These are phyloP conservation scores for Catocala nupta DNA, from an alignment of 2,888 invertebrate genomes.

Conservation along the genomic window DNA sequence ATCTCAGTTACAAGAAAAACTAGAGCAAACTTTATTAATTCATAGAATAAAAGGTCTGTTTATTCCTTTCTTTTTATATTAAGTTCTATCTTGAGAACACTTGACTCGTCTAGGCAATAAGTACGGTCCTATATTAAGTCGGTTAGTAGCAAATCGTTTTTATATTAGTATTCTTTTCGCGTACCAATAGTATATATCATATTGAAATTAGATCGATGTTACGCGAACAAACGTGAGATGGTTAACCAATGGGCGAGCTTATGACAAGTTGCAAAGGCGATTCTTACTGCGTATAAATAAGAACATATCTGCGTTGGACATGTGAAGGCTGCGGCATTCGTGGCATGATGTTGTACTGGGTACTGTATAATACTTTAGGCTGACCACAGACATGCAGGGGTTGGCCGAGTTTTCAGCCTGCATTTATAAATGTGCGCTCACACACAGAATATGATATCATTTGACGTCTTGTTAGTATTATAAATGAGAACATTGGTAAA, in stretches of 20 bases:
- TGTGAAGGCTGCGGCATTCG: neutral
- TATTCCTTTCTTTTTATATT: neutral
- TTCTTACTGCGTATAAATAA: neutral
- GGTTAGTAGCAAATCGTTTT: neutral
- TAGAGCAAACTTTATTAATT: neutral
- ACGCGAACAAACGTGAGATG: slow-evolving; percentile 26
- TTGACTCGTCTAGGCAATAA: neutral
- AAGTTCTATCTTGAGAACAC: neutral
- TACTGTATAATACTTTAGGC: too few relatives aligned
- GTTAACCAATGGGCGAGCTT: slow-evolving; percentile 16
- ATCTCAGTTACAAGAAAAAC: too few relatives aligned
- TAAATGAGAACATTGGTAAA: too few relatives aligned
- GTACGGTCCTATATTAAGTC: neutral
- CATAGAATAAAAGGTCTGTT: neutral
- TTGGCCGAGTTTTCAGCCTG: too few relatives aligned
- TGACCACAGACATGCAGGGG: too few relatives aligned
- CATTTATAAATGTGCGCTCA: too few relatives aligned
- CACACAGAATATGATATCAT: too few relatives aligned
- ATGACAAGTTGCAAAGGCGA: slow-evolving; percentile 2
- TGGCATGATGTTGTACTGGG: neutral
- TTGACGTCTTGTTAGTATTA: too few relatives aligned
- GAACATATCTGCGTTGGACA: neutral
- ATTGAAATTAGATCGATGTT: slow-evolving; percentile 40
- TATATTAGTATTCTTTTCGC: slow-evolving; percentile 33
- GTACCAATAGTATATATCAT: slow-evolving; percentile 19